Conservation (phyloP, 2,888 invertebrate genomes). For the Bibio marci region DNA sequence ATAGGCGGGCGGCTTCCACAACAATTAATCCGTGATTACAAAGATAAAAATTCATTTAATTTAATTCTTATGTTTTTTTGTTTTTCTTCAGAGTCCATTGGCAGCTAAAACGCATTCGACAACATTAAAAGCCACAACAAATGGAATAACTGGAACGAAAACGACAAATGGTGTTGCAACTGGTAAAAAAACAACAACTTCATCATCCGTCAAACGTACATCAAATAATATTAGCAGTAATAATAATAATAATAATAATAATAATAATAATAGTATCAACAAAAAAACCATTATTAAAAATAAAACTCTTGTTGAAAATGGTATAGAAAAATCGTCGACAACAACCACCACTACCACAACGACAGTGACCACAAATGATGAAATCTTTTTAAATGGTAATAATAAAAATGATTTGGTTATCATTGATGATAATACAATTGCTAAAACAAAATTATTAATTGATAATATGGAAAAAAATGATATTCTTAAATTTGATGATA, state of each 20-base stretch:
- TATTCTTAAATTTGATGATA: not conserved
- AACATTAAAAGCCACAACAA: too few species aligned
- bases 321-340: slow-evolving; percentile 6
- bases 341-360: slow-evolving; percentile 1
- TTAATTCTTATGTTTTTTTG: too few species aligned
- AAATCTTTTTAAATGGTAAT: not conserved
- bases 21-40: too few species aligned
- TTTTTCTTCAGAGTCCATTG: too few species aligned
- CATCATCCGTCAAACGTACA: not conserved
- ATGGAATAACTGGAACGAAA: too few species aligned
- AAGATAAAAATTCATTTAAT: too few species aligned
- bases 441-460: too few species aligned
- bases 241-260: too few species aligned
- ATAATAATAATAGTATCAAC: not conserved
- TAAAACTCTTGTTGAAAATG: slow-evolving; percentile 6
- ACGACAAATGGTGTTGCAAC: slow-evolving; percentile 1
- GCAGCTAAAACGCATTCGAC: too few species aligned
- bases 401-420: not conserved
- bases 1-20: too few species aligned
- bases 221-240: too few species aligned
- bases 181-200: not conserved
- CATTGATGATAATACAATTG: not conserved
- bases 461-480: not conserved
- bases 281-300: not conserved
- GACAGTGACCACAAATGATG: slow-evolving; percentile 1